A percentile compares a stretch with the other conserved stretches of the same genome.
phyloP scores from a whole-genome alignment of 1,140 invertebrate genomes.

The Tetraneura akinire region DNA sequence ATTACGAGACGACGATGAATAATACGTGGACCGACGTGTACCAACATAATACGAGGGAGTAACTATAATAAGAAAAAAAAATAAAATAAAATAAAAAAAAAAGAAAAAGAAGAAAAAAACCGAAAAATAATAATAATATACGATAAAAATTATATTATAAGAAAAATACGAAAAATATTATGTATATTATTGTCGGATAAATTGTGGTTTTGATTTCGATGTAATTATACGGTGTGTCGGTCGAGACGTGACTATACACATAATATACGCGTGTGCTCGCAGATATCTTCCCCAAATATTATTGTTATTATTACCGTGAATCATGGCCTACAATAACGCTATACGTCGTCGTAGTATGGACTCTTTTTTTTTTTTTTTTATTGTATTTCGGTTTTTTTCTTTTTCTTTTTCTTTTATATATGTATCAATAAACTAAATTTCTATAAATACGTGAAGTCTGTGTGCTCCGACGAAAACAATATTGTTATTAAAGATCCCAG shows the following conservation, averaged over 20 bases:
- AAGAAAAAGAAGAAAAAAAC: slow-evolving; percentile 9
- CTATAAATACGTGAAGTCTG: not conserved
- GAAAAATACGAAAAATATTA: slow-evolving; percentile 12
- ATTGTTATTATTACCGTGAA: not conserved
- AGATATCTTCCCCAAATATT: not conserved
- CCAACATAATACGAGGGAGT: too few relatives aligned
- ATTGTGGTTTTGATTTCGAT: slow-evolving; percentile 47
- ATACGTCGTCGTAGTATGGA: not conserved
- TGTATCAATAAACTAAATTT: too few relatives aligned
- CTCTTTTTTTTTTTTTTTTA: not conserved
- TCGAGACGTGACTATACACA: slow-evolving; percentile 22
- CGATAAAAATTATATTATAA: not conserved
- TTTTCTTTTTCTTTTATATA: too few relatives aligned
- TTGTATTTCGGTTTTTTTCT: too few relatives aligned
- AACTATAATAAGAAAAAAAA: too few relatives aligned
- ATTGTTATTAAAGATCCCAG: not conserved
- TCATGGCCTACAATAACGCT: not conserved
- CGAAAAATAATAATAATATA: slow-evolving; percentile 19
- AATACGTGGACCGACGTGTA: not conserved
- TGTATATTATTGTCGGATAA: slow-evolving; percentile 28
- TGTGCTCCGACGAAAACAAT: not conserved
- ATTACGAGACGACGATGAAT: too few relatives aligned
- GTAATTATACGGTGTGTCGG: slow-evolving; percentile 42
- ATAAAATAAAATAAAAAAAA: too few relatives aligned
- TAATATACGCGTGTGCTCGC: not conserved